Evolutionary conservation across 2,888 invertebrate species (phyloP).

Genomic region (Acrocyrtus sp.): DNA sequence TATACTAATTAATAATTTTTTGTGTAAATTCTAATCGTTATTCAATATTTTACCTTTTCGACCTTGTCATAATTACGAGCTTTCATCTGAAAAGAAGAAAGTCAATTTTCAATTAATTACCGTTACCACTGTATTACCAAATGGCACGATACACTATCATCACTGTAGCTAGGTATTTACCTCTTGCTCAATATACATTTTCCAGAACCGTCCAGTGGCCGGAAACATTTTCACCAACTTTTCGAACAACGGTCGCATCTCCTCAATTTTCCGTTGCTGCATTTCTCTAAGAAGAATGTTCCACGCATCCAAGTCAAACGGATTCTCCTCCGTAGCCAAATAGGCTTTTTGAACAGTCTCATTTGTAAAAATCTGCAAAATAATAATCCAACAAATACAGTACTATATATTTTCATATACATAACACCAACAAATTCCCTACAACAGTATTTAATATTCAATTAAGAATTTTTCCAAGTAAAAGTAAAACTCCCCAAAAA

Average conservation of each 20-base stretch:
- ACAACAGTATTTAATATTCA: no score
- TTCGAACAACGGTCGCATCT: constrained; percentile 92
- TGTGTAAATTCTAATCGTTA: constrained; percentile 3
- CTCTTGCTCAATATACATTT: constrained; percentile 98
- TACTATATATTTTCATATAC: no score
- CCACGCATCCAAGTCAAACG: constrained; percentile 98
- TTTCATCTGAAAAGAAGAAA: constrained; percentile 84
- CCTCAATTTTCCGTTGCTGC: constrained; percentile 85
- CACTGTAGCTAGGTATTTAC: constrained; percentile 68
- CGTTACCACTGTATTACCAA: not conserved
- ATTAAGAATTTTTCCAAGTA: no score
- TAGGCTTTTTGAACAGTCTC: constrained; percentile 85
- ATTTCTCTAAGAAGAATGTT: constrained; percentile 94
- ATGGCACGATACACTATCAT: not conserved
- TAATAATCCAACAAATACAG: constrained; percentile 1
- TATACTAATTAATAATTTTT: no score
- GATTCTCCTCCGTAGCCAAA: constrained; percentile 85
- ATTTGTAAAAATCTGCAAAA: constrained; percentile 60
- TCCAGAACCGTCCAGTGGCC: constrained; percentile 97
- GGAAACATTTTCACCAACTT: constrained; percentile 94
- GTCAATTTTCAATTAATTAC: constrained; percentile 36
- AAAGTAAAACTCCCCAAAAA: no score
- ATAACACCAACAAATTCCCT: not conserved
- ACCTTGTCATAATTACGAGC: constrained; percentile 97
- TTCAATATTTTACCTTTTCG: constrained; percentile 84